These are phyloP conservation scores for Lithobius niger DNA, from an alignment of 1,140 invertebrate species.

Conservation along the genomic window DNA sequence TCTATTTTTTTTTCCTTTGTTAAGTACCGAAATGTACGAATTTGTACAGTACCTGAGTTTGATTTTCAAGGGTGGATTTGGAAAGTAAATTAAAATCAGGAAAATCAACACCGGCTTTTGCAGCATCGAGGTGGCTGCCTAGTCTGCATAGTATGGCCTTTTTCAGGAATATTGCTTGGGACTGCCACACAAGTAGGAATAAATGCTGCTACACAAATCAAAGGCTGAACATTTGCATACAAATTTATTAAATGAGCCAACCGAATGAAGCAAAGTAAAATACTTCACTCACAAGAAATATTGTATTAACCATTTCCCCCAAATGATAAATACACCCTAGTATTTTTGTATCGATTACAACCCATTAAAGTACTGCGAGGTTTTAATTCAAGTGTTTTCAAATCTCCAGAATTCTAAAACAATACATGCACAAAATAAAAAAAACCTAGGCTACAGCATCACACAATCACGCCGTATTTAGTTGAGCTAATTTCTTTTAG, in stretches of 20 bases:
- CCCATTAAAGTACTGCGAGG: too few species aligned
- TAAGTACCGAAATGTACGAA: background rate
- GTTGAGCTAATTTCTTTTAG: too few species aligned
- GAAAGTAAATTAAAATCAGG: background rate
- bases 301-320: background rate
- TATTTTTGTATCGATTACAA: too few species aligned
- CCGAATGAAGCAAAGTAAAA: background rate
- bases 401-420: too few species aligned
- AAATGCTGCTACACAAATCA: background rate
- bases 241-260: background rate
- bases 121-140: background rate
- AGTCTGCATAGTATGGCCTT: conserved; percentile 1
- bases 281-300: background rate
- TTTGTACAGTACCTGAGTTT: conserved; percentile 6
- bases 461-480: too few species aligned
- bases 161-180: background rate
- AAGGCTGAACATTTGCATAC: background rate
- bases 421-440: too few species aligned
- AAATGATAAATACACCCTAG: background rate
- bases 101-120: background rate
- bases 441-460: too few species aligned
- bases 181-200: background rate
- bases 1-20: background rate
- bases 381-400: too few species aligned
- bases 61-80: background rate